These are phyloP conservation scores for Ladona fulva DNA, from an alignment of 1,140 invertebrate species.

Conservation along the genomic window DNA sequence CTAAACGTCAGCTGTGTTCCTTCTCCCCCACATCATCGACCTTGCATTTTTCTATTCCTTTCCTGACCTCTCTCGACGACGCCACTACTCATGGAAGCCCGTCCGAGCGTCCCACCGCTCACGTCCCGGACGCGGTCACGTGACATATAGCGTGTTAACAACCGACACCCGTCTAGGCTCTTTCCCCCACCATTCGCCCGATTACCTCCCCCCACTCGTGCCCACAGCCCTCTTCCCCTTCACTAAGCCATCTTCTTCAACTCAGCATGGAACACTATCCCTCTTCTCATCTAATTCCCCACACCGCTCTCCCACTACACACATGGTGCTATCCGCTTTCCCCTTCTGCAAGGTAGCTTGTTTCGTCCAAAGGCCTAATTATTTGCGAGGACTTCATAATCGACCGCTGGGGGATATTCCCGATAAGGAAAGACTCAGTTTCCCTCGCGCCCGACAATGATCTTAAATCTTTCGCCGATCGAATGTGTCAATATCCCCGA, in stretches of 20 bases:
- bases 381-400: no score
- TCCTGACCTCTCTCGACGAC: background rate
- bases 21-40: background rate
- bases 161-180: background rate
- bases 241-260: background rate
- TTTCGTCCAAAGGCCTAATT: no score
- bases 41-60: background rate
- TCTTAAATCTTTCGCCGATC: no score
- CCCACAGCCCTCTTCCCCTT: background rate
- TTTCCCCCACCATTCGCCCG: background rate
- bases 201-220: background rate
- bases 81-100: background rate
- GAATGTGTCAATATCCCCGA: no score
- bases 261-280: background rate
- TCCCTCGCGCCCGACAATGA: no score
- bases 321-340: no score
- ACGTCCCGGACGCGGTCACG: background rate
- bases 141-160: slow-evolving; percentile 9
- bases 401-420: no score
- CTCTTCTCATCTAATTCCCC: no score
- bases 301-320: no score
- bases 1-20: background rate
- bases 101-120: background rate
- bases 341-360: no score
- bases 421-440: no score